Base-by-base conservation (phyloP, 53 echinoderm and acorn worm species). In the Astropecten irregularis region DNA sequence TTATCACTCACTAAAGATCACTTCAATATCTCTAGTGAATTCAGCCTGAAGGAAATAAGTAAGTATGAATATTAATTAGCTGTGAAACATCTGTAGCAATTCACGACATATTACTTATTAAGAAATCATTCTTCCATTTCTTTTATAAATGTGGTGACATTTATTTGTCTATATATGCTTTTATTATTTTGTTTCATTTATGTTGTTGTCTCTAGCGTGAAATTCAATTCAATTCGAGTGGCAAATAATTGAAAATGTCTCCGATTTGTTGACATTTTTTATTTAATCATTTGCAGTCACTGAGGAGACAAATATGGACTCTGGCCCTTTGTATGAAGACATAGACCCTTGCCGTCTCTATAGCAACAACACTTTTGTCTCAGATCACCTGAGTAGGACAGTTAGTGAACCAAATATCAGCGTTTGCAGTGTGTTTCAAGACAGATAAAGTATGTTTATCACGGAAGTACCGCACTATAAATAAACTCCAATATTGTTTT, bases 341-440 rank as follows among this genome's bases (percentile, higher is more conserved):
- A 79, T 79, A 13, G 79, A 79, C 20, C 29, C 79, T 4, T 79
- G 79, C 20, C 79, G 60, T 19, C 61, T 79, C 60, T 79, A 79
- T 37, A 79, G 60, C 35, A 71, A 71, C 71, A 71, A 71, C 52
- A 79, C 60, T 18, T 79, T 79, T 48, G 27, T 79, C 32, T 23
- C 60, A 1, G 79, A 79, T 13, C 79, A 31, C 18, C 46, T 79
- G 46, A 56, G 79, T 26, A 79, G 61, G 46, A 61, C 79, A 15
- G 62, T 44, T 34, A 79, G 79, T 31, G 79, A 79, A 48, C 79
- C 79, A 4, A 68, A 42, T 44, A 25, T 68, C 9, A 68, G 26
- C 68, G 22, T n/a, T 8, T n/a, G 9, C 18, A 21, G 54, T 54
- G 19, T 54, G 6, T 54, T 21, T 5, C 18, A 54, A n/a, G 3